Evolutionary conservation across 35 echinoderm and acorn worm genomes (phyloP), one percentile per base, ranked within the genome.

Genomic region (Eucidaris tribuloides): DNA sequence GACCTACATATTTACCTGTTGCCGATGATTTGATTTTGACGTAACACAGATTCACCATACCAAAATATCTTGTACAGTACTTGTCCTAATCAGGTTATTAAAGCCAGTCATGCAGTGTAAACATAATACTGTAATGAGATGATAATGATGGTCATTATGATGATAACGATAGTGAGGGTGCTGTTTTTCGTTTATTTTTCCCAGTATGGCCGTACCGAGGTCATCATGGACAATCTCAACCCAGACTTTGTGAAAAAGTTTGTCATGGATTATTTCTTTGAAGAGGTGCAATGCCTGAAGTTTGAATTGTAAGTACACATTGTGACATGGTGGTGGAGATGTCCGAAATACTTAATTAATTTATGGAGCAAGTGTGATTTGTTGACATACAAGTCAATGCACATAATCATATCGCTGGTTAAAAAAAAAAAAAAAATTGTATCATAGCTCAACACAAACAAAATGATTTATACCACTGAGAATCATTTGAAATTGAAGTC

Each of bases 241-340:
- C 94, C 94, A 70, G 44, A 86, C 48, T 97, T 97, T 87, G 94
- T 97, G 1, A 97, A 83, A 78, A 97, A 97, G 79, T 92, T 97
- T 78, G 55, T 81, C 5, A 62, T 97, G 19, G 85, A 97, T 42
- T 97, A 92, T 42, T 97, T 86, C 56, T 97, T 97, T 86, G 94
- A 97, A 37, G 94, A 97, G 55, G 65, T 71, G 18, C 94, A 97
- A 49, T 7, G 79, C 35, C 44, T 97, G 33, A 97, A 97, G 50
- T 97, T 97, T 89, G 94, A 97, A 89, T 66, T 97, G 94, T 97
- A 89, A 92, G 94, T 92, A 61, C 25, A 54, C 0, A n/a, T n/a
- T n/a, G n/a, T n/a, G n/a, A n/a, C n/a, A n/a, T n/a, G n/a, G n/a
- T n/a, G n/a, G n/a, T n/a, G n/a, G n/a, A n/a, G n/a, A n/a, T n/a